Evolutionary conservation across 2,888 invertebrate species (phyloP).

Genomic region (Philereme transversata): DNA sequence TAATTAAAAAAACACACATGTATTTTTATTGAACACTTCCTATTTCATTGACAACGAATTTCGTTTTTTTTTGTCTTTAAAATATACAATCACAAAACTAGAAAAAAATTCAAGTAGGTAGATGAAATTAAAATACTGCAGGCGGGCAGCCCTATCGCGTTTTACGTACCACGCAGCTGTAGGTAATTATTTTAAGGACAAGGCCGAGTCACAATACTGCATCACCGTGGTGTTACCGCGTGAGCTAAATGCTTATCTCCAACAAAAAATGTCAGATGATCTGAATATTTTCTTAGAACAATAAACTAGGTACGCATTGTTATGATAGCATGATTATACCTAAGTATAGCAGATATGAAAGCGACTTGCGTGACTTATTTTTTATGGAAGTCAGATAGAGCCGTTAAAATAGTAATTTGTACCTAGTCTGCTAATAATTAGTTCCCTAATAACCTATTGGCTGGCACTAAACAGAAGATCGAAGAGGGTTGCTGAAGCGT

Average conservation of each 20-base stretch:
- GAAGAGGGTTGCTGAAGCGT: not conserved
- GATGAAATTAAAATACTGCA: too few relatives aligned
- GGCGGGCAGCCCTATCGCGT: too few relatives aligned
- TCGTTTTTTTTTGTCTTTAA: too few relatives aligned
- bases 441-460: conserved; percentile 1
- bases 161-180: too few relatives aligned
- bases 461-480: not conserved
- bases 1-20: too few relatives aligned
- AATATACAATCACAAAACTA: too few relatives aligned
- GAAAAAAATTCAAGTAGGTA: too few relatives aligned
- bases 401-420: conserved; percentile 5
- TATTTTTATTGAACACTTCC: too few relatives aligned
- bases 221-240: conserved; percentile 37
- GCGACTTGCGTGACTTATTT: conserved; percentile 33
- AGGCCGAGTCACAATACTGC: too few relatives aligned
- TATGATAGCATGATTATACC: too few relatives aligned
- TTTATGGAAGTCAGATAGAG: conserved; percentile 19
- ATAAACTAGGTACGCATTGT: conserved; percentile 32
- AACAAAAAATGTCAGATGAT: conserved; percentile 46
- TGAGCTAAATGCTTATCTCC: conserved; percentile 42
- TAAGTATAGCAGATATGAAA: conserved; percentile 20
- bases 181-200: too few relatives aligned
- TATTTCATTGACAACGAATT: too few relatives aligned
- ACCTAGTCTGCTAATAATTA: conserved; percentile 5
- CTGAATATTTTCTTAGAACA: conserved; percentile 34